Conservation (phyloP, 1,140 invertebrate species). For the Subanguina moxae region DNA sequence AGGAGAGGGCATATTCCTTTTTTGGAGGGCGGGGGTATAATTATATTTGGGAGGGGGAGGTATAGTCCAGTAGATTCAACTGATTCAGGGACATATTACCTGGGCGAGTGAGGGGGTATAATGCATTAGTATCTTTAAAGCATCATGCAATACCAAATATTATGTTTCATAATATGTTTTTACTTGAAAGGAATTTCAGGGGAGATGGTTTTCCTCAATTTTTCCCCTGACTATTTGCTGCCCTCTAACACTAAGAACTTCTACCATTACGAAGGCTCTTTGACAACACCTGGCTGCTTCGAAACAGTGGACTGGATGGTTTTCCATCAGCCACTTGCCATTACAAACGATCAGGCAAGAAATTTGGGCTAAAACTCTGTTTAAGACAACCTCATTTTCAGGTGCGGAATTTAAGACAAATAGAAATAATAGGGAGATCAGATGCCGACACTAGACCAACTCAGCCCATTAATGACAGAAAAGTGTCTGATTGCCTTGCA, state of each 20-base stretch:
- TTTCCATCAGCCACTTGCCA: constrained; percentile 66
- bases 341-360: constrained; percentile 43
- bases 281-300: constrained; percentile 83
- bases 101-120: too few species aligned
- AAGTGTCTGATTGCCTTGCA: constrained; percentile 6
- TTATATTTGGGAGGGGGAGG: too few species aligned
- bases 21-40: too few species aligned
- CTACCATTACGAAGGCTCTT: constrained; percentile 76
- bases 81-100: too few species aligned
- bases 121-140: too few species aligned
- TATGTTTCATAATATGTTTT: too few species aligned
- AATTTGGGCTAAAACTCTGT: not conserved
- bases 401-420: not conserved
- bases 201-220: not conserved
- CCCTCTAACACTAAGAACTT: constrained; percentile 47
- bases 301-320: constrained; percentile 85
- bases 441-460: constrained; percentile 7
- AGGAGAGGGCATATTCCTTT: too few species aligned
- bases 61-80: too few species aligned
- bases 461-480: constrained; percentile 11
- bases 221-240: constrained; percentile 7
- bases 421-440: not conserved
- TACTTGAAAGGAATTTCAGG: not conserved
- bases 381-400: not conserved
- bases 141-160: too few species aligned